Evolutionary conservation across 2,888 invertebrate genomes (phyloP), one percentile per base, ranked within the genome.

Genomic region (Mythimna ferrago): DNA sequence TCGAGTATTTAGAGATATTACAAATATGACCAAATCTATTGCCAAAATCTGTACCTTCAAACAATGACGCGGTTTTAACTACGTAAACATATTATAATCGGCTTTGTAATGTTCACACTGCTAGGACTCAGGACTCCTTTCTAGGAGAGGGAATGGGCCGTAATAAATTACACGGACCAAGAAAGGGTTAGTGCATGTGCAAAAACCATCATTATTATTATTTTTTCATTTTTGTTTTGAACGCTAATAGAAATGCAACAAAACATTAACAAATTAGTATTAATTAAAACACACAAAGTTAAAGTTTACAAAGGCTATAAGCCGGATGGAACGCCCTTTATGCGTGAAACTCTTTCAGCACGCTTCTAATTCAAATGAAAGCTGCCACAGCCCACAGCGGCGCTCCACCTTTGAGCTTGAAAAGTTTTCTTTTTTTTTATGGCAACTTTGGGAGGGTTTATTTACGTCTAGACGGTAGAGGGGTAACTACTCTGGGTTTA

Each of bases 311-410:
- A 66, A 71, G 70, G 35, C 6, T 64, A 78, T n/a, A n/a, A n/a
- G n/a, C n/a, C 83, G 87, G 85, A 79, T 70, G 74, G 63, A 4
- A 16, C 69, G 82, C 56, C 48, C 16, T 81, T 81, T 84, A 83
- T 54, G 80, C 85, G 76, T 87, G 84, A 85, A 87, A 86, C 77
- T 80, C 83, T 81, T 85, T 84, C 73, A 84, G 70, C 57, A 64
- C 73, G 79, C 73, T 48, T 76, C 58, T 66, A 66, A 57, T 61
- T 67, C 44, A 21, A 71, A 63, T 69, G 74, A 76, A 76, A 82
- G 72, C 53, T 11, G 61, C 71, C 82, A n/a, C 48, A 19, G 35
- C 38, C 71, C 61, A 21, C 48, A 11, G 48, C 38, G 38, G 44
- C n/a, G n/a, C 73, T 73, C 16, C 60, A 72, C 44, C 62, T 68